Conservation (phyloP, 2,797 vertebrate species). For the Sebastes variabilis region DNA sequence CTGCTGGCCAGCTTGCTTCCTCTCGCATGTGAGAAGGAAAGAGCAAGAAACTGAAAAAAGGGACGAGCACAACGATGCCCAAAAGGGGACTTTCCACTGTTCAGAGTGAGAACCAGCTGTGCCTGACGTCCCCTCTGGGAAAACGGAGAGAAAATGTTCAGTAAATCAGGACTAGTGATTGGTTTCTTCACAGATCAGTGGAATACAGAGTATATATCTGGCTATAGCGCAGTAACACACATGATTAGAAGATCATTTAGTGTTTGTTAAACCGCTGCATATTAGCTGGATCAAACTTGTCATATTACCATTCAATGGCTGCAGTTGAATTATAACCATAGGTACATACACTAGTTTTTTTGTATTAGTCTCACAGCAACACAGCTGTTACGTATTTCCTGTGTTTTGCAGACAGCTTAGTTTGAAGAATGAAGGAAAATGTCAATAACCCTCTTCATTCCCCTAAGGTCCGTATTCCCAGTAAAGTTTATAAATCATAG, state of each 20-base stretch:
- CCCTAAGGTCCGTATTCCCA: not conserved
- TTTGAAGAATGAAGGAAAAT: constrained; percentile 9
- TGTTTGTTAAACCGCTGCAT: not conserved
- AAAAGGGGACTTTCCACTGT: constrained; percentile 62
- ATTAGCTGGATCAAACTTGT: not conserved
- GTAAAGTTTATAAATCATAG: not conserved
- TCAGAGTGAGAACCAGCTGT: constrained; percentile 67
- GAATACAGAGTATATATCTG: not conserved
- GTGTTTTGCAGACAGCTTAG: constrained; percentile 23
- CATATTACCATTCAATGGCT: not conserved
- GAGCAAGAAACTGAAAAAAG: constrained; percentile 46
- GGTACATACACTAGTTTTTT: not conserved
- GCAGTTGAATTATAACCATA: not conserved
- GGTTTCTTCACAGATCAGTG: not conserved
- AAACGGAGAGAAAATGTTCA: constrained; percentile 13
- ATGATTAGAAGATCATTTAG: not conserved
- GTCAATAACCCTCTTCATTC: constrained; percentile 6
- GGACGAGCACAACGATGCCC: constrained; percentile 40
- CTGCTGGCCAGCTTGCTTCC: constrained; percentile 13
- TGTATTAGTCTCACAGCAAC: not conserved
- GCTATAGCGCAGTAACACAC: not conserved
- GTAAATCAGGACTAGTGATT: constrained; percentile 15
- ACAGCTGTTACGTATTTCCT: constrained; percentile 39
- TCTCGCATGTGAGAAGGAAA: constrained; percentile 27
- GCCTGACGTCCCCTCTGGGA: constrained; percentile 22